Percentiles rank a stretch among this genome's conserved stretches.
These are phyloP conservation scores for Pyrocephalus nanus DNA, from an alignment of 2,797 vertebrate genomes.

Conservation along the genomic window DNA sequence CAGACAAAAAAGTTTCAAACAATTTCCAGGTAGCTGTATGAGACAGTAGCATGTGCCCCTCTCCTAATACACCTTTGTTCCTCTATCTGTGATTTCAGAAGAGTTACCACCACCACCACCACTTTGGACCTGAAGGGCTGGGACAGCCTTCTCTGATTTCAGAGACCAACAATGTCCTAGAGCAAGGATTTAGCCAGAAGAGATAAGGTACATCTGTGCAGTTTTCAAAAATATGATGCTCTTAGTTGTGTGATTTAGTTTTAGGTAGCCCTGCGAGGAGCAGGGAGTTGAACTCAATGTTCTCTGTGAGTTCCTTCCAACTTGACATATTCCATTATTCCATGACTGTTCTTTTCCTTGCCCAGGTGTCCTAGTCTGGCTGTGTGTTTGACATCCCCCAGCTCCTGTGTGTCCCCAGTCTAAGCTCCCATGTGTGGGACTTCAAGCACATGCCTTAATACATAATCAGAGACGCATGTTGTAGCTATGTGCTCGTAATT, in stretches of 20 bases:
- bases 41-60: not conserved
- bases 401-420: accelerated
- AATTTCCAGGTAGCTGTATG: not conserved
- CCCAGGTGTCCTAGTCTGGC: not conserved
- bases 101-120: not conserved
- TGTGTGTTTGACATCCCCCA: not conserved
- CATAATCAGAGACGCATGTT: not conserved
- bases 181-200: not conserved
- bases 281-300: not conserved
- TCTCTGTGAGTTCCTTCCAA: not conserved
- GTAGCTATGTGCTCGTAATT: accelerated
- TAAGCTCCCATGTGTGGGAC: not conserved
- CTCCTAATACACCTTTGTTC: not conserved
- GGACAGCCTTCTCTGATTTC: not conserved
- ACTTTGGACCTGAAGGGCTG: too few relatives aligned
- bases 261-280: not conserved
- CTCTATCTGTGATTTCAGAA: not conserved
- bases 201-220: not conserved
- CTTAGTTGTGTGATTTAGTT: not conserved
- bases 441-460: not conserved
- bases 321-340: not conserved
- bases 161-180: accelerated
- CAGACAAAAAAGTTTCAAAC: not conserved
- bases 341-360: not conserved
- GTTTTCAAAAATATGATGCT: not conserved